Evolutionary conservation across 2,113 vertebrate species (phyloP).

Genomic region (Leptobrachium leishanense): DNA sequence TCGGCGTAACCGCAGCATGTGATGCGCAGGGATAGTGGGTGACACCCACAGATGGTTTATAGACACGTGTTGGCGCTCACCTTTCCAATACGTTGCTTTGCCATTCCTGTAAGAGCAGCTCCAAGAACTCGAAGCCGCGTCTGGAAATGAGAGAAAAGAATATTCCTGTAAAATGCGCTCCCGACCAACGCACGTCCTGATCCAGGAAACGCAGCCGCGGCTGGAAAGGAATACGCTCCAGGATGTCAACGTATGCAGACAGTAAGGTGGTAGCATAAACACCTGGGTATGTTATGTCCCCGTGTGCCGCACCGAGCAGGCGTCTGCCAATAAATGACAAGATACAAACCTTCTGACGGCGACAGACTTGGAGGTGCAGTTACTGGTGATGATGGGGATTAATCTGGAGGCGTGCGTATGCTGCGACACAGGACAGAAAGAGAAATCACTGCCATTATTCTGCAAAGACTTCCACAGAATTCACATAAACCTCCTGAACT

Average conservation of each 20-base stretch:
- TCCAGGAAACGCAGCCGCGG: no score
- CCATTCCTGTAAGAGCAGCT: constrained; percentile 95
- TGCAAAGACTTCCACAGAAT: background rate
- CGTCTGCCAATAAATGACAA: background rate
- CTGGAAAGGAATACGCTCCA: no score
- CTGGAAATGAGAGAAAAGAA: constrained; percentile 62
- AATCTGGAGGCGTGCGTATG: constrained; percentile 93
- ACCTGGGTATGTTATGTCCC: no score
- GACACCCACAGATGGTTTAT: no score
- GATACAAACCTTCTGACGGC: constrained; percentile 85
- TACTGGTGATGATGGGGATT: constrained; percentile 98
- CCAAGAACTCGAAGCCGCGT: constrained; percentile 95
- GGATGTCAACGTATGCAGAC: no score
- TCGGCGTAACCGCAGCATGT: no score
- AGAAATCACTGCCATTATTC: background rate
- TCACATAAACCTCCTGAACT: no score
- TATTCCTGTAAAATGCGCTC: no score
- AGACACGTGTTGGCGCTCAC: constrained; percentile 63
- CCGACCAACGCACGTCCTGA: no score
- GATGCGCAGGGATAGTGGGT: no score
- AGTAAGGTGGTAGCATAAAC: no score
- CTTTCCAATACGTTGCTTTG: constrained; percentile 92
- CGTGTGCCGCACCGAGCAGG: background rate
- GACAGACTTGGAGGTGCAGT: constrained; percentile 95
- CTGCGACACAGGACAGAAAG: constrained; percentile 62